Evolutionary conservation across 1,140 invertebrate species (phyloP).

Genomic region (Chrysomallon squamiferum): DNA sequence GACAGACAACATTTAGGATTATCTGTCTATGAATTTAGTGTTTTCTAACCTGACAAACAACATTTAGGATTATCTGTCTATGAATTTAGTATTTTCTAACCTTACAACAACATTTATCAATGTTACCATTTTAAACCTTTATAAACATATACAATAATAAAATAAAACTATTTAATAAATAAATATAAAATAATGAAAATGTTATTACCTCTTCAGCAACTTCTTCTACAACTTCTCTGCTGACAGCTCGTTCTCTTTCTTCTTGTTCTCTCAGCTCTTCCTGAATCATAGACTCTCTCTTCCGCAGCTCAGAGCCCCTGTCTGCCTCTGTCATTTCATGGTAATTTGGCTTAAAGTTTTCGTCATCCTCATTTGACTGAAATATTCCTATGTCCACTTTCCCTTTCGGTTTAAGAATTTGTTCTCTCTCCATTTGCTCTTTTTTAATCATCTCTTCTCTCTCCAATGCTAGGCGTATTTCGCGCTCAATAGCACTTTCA

Average conservation of each 20-base stretch:
- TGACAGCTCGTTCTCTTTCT: slow-evolving; percentile 16
- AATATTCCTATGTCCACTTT: neutral
- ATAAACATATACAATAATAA: too few relatives aligned
- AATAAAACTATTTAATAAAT: too few relatives aligned
- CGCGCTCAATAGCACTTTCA: slow-evolving; percentile 69
- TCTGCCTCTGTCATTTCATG: slow-evolving; percentile 58
- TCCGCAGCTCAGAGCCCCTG: slow-evolving; percentile 45
- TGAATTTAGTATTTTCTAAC: too few relatives aligned
- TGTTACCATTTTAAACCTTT: too few relatives aligned
- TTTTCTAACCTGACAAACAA: too few relatives aligned
- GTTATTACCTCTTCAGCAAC: neutral
- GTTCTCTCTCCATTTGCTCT: slow-evolving; percentile 43
- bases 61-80: too few relatives aligned
- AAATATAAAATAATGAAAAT: too few relatives aligned
- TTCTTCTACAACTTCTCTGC: slow-evolving; percentile 16
- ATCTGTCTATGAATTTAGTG: too few relatives aligned
- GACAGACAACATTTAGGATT: too few relatives aligned
- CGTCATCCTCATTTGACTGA: slow-evolving; percentile 15
- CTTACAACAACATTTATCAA: too few relatives aligned
- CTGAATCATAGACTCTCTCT: slow-evolving; percentile 28
- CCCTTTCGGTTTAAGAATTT: neutral
- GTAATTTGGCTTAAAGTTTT: slow-evolving; percentile 42
- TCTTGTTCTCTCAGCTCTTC: slow-evolving; percentile 32
- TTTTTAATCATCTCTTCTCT: slow-evolving; percentile 60
- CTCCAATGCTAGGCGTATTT: slow-evolving; percentile 67